Conservation (phyloP, 2,113 vertebrate species). For the Glaucomys volans region DNA sequence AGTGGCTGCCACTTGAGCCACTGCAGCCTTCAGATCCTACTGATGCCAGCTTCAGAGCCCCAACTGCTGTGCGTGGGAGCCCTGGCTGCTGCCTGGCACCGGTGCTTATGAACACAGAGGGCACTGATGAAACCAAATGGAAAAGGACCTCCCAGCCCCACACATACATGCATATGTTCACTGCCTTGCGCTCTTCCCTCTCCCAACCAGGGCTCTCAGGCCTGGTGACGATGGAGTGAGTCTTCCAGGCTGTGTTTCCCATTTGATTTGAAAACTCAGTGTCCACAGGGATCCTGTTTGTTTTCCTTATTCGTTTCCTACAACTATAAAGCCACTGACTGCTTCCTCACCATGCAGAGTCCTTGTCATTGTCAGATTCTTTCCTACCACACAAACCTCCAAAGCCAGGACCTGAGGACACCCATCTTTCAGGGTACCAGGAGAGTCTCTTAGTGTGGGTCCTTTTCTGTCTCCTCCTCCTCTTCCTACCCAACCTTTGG, state of each 20-base stretch:
- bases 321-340: neutral
- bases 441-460: neutral
- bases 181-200: neutral
- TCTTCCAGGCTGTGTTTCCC: neutral
- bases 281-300: neutral
- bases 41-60: neutral
- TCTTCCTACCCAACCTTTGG: neutral
- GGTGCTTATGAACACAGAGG: neutral
- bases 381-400: neutral
- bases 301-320: neutral
- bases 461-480: neutral
- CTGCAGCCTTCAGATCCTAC: too few relatives aligned
- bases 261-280: neutral
- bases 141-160: accelerated
- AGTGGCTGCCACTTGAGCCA: neutral
- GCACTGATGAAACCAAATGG: neutral
- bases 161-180: accelerated
- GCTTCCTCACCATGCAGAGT: neutral
- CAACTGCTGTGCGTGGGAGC: accelerated
- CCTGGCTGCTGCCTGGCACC: neutral
- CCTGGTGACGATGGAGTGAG: neutral
- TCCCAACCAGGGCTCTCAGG: accelerated
- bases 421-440: neutral
- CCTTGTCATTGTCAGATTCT: neutral
- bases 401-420: neutral